These are phyloP conservation scores for Stenopsyche tienmushanensis DNA, from an alignment of 1,140 invertebrate species.

Conservation along the genomic window DNA sequence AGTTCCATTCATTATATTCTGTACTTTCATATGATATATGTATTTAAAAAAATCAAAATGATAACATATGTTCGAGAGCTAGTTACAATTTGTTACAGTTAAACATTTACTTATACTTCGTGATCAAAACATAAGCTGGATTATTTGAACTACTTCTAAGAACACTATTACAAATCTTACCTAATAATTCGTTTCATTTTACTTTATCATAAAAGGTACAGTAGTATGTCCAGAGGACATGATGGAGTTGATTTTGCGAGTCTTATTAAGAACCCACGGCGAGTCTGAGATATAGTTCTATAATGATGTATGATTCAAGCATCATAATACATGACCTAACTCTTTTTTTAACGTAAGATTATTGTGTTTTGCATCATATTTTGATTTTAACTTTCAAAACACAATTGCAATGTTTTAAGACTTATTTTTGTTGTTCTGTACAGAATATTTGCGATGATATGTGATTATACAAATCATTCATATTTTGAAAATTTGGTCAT, in stretches of 20 bases:
- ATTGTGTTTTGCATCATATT: too few relatives aligned
- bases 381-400: too few relatives aligned
- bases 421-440: too few relatives aligned
- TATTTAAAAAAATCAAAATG: neutral
- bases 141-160: neutral
- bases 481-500: too few relatives aligned
- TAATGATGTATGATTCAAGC: too few relatives aligned
- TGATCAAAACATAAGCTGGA: neutral
- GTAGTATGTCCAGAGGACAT: neutral
- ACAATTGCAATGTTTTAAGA: too few relatives aligned
- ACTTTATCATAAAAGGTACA: constrained; percentile 27
- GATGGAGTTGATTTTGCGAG: neutral
- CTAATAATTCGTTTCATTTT: constrained; percentile 39
- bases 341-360: too few relatives aligned
- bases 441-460: too few relatives aligned
- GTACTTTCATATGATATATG: neutral
- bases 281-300: too few relatives aligned
- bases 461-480: too few relatives aligned
- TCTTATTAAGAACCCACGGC: too few relatives aligned
- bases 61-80: neutral
- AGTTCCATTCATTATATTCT: neutral
- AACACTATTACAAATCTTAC: constrained; percentile 23
- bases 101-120: neutral
- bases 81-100: neutral
- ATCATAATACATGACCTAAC: too few relatives aligned